Percentiles rank a stretch among this genome's conserved stretches.
These are phyloP conservation scores for Marmota monax DNA, from an alignment of 2,113 vertebrate species.

Conservation along the genomic window DNA sequence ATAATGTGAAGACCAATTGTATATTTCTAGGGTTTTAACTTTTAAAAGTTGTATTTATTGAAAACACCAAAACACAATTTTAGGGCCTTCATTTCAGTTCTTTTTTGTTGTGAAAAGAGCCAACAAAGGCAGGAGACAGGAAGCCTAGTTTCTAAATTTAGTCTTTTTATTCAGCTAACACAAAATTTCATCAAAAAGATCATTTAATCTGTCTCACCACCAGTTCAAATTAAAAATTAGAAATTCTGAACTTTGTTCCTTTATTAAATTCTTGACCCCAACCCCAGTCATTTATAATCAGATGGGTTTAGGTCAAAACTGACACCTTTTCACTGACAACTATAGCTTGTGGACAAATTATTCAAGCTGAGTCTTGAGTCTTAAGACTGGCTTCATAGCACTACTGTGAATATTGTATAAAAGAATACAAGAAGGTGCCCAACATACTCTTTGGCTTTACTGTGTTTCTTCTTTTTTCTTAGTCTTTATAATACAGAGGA, in stretches of 20 bases:
- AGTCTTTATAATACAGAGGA: not conserved
- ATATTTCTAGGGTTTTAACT: slow-evolving; percentile 56
- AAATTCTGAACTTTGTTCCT: not conserved
- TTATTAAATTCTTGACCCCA: not conserved
- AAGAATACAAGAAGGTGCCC: not conserved
- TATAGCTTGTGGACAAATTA: not conserved
- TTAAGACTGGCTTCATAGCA: not conserved
- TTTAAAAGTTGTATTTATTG: slow-evolving; percentile 39
- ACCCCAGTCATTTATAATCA: not conserved
- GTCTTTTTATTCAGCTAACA: slow-evolving; percentile 27
- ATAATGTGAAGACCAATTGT: slow-evolving; percentile 62
- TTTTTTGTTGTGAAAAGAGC: not conserved
- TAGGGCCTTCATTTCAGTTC: not conserved
- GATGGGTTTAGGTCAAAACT: not conserved
- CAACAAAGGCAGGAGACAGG: not conserved
- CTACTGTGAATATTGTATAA: slow-evolving; percentile 1
- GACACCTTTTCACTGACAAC: not conserved
- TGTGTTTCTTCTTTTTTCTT: not conserved
- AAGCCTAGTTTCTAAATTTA: slow-evolving; percentile 45
- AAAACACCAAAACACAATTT: slow-evolving; percentile 30
- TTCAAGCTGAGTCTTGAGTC: not conserved
- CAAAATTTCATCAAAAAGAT: slow-evolving; percentile 38
- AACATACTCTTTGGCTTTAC: not conserved
- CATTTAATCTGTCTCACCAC: slow-evolving; percentile 4
- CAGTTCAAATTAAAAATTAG: slow-evolving; percentile 52